Evolutionary conservation across 2,797 vertebrate species (phyloP).

Genomic region (Sebastiscus tertius): DNA sequence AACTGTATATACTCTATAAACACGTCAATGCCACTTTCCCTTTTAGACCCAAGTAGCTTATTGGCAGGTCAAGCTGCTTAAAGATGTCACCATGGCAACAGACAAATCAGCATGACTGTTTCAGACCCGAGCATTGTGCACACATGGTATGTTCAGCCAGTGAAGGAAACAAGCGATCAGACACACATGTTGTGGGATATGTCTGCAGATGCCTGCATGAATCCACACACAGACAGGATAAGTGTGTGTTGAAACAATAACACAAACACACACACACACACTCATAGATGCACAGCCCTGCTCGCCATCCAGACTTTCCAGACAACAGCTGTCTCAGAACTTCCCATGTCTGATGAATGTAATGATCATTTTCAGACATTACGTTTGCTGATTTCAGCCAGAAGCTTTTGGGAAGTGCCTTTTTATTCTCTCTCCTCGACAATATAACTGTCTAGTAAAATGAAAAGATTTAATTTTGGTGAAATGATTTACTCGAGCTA

Average conservation of each 20-base stretch:
- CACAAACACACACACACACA: neutral
- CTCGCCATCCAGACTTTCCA: neutral
- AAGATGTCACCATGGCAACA: conserved; percentile 58
- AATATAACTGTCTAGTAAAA: neutral
- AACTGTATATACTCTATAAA: neutral
- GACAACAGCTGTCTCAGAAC: neutral
- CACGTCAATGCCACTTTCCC: conserved; percentile 26
- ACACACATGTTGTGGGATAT: neutral
- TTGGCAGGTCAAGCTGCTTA: conserved; percentile 51
- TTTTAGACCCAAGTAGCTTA: conserved; percentile 32
- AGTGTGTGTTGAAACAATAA: neutral
- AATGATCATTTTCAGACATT: neutral
- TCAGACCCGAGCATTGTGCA: conserved; percentile 12
- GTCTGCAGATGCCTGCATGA: neutral
- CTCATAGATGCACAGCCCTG: neutral
- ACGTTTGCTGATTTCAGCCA: neutral
- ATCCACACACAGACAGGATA: neutral
- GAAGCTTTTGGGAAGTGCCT: neutral
- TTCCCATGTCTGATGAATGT: neutral
- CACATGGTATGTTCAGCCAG: conserved; percentile 9
- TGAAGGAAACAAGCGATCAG: neutral
- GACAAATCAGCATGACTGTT: conserved; percentile 20
- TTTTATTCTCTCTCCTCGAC: neutral
- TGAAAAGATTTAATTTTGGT: neutral
- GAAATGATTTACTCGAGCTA: neutral